Percentiles rank a stretch among this genome's conserved stretches.
phyloP scores from a whole-genome alignment of 2,797 vertebrate species.

The Decapterus maruadsi region DNA sequence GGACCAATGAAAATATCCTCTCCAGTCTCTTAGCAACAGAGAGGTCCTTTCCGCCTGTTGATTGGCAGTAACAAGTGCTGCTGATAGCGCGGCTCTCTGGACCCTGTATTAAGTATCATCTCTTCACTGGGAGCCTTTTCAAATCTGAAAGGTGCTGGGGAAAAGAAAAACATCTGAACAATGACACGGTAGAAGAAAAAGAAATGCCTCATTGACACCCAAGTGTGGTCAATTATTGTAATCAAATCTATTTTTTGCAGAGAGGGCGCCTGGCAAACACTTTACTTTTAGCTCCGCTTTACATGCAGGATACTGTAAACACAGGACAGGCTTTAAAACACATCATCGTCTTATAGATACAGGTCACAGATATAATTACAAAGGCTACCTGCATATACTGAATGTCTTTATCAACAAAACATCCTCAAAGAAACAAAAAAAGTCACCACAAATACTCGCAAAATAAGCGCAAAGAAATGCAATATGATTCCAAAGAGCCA shows the following conservation, averaged over 20 bases:
- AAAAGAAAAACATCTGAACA: constrained; percentile 3
- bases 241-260: not conserved
- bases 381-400: too few species aligned
- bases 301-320: not conserved
- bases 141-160: not conserved
- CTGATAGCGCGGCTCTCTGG: constrained; percentile 27
- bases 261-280: not conserved
- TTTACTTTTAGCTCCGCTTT: not conserved
- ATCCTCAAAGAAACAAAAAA: too few species aligned
- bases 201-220: too few species aligned
- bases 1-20: constrained; percentile 46
- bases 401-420: too few species aligned
- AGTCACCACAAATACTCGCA: too few species aligned
- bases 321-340: not conserved
- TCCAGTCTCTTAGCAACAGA: constrained; percentile 74
- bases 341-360: not conserved
- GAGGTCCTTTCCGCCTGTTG: constrained; percentile 46
- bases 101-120: constrained; percentile 11
- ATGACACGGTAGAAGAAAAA: not conserved
- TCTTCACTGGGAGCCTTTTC: constrained; percentile 30
- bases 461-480: not conserved
- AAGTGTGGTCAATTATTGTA: constrained; percentile 1
- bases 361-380: not conserved
- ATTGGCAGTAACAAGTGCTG: constrained; percentile 61
- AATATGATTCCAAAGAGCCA: too few species aligned